Evolutionary conservation across 2,113 vertebrate genomes (phyloP).

Genomic region (Suncus etruscus): DNA sequence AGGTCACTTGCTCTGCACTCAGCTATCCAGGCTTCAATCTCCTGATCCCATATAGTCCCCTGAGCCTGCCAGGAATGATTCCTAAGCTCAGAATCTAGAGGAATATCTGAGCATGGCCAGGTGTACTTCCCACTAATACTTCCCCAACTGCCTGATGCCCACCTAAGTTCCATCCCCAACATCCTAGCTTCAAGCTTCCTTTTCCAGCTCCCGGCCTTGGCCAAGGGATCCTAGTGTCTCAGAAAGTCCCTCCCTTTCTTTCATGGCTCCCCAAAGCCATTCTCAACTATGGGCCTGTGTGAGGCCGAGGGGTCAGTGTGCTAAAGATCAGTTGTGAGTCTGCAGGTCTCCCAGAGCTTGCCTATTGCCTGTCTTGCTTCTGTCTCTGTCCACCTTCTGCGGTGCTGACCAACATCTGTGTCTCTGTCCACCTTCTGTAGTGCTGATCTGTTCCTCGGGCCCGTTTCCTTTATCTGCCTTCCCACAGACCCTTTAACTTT

Average conservation of each 20-base stretch:
- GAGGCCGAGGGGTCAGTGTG: too few relatives aligned
- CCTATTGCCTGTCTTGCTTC: background rate
- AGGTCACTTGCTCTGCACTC: too few relatives aligned
- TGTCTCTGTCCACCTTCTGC: background rate
- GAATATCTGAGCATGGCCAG: too few relatives aligned
- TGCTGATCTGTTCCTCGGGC: background rate
- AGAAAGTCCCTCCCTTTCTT: background rate
- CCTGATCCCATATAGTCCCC: too few relatives aligned
- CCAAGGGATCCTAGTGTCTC: background rate
- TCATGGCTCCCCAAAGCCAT: background rate
- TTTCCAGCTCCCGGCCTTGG: background rate
- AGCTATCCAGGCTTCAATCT: too few relatives aligned
- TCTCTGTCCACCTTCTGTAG: accelerated
- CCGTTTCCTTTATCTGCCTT: background rate
- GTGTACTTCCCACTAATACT: too few relatives aligned
- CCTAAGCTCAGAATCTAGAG: too few relatives aligned
- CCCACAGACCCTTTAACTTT: background rate
- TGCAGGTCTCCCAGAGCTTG: background rate
- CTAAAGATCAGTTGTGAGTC: too few relatives aligned
- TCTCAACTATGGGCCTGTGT: too few relatives aligned
- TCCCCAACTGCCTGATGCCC: background rate
- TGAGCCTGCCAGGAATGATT: too few relatives aligned
- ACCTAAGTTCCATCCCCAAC: background rate
- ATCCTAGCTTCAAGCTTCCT: background rate
- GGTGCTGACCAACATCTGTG: background rate